Conservation (phyloP, 2,797 vertebrate species). For the Nothura maculosa region DNA sequence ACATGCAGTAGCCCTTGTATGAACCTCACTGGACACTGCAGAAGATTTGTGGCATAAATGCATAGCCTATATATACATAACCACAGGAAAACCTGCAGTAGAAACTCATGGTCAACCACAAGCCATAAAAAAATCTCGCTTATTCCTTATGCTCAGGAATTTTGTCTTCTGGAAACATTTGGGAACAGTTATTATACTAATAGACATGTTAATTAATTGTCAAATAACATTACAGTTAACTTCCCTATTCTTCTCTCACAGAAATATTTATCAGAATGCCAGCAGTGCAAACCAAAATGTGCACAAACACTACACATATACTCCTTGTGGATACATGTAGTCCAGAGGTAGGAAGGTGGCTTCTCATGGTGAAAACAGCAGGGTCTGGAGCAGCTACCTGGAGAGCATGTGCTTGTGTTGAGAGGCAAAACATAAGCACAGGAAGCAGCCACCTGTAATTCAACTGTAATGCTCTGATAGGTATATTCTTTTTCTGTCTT, state of each 20-base stretch:
- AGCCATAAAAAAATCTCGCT: background rate
- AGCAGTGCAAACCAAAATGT: fast-evolving
- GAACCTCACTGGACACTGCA: background rate
- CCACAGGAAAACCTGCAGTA: background rate
- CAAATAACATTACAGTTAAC: background rate
- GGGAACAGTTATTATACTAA: background rate
- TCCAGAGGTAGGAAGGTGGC: background rate
- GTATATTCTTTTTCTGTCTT: no score
- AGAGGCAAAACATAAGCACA: background rate
- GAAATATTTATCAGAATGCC: background rate
- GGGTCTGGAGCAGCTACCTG: no score
- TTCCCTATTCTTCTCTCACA: background rate
- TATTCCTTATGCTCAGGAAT: background rate
- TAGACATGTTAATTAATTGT: background rate
- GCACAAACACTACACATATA: background rate
- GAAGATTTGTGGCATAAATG: background rate
- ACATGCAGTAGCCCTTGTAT: fast-evolving
- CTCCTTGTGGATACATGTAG: fast-evolving
- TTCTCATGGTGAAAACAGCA: background rate
- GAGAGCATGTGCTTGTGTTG: background rate
- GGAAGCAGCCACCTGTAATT: no score
- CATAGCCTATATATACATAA: background rate
- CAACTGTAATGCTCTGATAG: no score
- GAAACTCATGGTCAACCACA: fast-evolving
- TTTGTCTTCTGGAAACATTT: background rate